Base-by-base conservation (phyloP, 2,888 invertebrate species). In the Zaprionus obscuricornis region DNA sequence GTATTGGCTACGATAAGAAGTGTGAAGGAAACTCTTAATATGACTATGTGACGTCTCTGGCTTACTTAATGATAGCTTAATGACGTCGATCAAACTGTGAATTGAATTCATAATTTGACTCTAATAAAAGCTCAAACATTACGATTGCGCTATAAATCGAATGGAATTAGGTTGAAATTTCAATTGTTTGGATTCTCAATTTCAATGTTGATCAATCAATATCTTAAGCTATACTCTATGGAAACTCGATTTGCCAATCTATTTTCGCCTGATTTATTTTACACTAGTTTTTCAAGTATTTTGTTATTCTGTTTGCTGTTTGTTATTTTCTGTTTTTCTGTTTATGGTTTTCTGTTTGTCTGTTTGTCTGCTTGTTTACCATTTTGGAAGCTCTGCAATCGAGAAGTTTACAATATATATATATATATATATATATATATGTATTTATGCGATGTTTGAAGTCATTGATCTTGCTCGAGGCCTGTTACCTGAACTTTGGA, bases 381-480 rank as follows among this genome's bases (percentile, higher is more conserved):
- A n/a, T n/a, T n/a, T n/a, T n/a, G n/a, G n/a, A 27, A 13, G 51
- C 18, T 58, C 24, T 39, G 58, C 58, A 69, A 40, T 63, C 50
- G 43, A 65, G 49, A 75, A 66, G 55, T 45, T 26, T 64, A 31
- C 1, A 13, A 56, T 29, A 26, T 16, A 33, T 1, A 24, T 6
- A 29, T 1, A 13, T 13, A 39, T 11, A 34, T 40, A 40, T 33
- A 29, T 46, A 22, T 16, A 33, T 1, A 24, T 6, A 29, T 1
- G 11, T 13, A 39, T 11, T 31, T 40, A 40, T 33, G 26, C 46
- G 18, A 37, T 58, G 26, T 58, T 22, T 34, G 66, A 56, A 83
- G 84, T 70, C 77, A 73, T 81, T 74, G 81, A 74, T 77, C 77
- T 79, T 63, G 77, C 58, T 66, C 78, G 62, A 74, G 77, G 76